A percentile compares a stretch with the other conserved stretches of the same genome.
phyloP scores from a whole-genome alignment of 1,140 invertebrate genomes.

The Cotesia glomerata region DNA sequence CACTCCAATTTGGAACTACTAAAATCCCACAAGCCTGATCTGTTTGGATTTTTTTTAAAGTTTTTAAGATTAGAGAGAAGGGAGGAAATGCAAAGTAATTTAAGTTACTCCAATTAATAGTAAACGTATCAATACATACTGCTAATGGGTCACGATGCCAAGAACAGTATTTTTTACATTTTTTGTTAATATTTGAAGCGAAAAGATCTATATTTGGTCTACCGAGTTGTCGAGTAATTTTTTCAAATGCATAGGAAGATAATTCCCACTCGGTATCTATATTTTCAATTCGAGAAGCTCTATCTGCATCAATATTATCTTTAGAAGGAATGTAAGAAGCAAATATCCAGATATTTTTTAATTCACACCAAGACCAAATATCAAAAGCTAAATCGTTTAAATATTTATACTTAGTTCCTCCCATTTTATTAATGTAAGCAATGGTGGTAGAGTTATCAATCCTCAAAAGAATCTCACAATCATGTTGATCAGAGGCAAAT shows the following conservation, averaged over 20 bases:
- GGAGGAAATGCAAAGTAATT: no score
- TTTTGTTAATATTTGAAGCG: background rate
- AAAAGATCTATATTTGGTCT: slow-evolving; percentile 19
- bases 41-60: no score
- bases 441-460: slow-evolving; percentile 35
- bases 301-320: background rate
- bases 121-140: slow-evolving; percentile 20
- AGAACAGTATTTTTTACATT: slow-evolving; percentile 3
- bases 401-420: slow-evolving; percentile 17
- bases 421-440: slow-evolving; percentile 32
- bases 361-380: slow-evolving; percentile 38
- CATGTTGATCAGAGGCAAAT: slow-evolving; percentile 18
- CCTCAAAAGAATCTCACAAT: slow-evolving; percentile 27
- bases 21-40: no score
- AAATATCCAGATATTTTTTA: slow-evolving; percentile 26
- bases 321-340: no score
- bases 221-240: background rate
- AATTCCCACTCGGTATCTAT: slow-evolving; percentile 4
- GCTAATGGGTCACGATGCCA: slow-evolving; percentile 20
- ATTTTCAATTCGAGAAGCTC: background rate
- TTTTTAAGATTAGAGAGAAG: no score
- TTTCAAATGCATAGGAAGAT: background rate
- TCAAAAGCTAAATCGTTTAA: slow-evolving; percentile 3
- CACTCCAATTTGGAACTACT: no score
- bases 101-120: background rate